Conservation (phyloP, 2,113 vertebrate species). For the Heterocephalus glaber region DNA sequence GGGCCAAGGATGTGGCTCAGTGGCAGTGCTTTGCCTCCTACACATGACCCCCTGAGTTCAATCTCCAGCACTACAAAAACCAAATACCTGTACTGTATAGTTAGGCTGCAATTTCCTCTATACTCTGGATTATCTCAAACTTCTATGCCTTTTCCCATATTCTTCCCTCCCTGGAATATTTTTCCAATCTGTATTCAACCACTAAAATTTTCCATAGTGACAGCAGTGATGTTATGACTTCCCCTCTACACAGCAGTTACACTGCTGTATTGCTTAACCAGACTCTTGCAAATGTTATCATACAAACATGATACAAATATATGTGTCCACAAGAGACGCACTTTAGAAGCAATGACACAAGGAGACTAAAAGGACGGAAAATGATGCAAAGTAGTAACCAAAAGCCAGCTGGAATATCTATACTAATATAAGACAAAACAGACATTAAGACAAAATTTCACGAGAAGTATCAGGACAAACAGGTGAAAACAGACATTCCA, state of each 20-base stretch:
- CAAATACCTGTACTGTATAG: not conserved
- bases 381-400: constrained; percentile 3
- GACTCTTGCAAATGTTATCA: not conserved
- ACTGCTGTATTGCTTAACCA: not conserved
- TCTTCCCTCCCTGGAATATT: not conserved
- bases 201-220: constrained; percentile 18
- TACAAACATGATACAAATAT: not conserved
- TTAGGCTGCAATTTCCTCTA: not conserved
- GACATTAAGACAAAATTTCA: not conserved
- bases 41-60: not conserved
- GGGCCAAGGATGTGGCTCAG: not conserved
- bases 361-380: not conserved
- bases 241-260: not conserved
- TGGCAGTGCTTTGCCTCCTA: not conserved
- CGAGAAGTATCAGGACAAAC: not conserved
- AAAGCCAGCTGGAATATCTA: not conserved
- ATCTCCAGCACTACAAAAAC: not conserved
- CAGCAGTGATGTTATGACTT: not conserved
- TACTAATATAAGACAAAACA: not conserved
- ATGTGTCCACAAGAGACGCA: not conserved
- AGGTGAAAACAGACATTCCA: constrained; percentile 4
- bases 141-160: not conserved
- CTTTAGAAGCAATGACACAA: constrained; percentile 19
- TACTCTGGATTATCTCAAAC: not conserved
- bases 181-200: not conserved